A percentile compares a stretch with the other conserved stretches of the same genome.
These are phyloP conservation scores for Chloebia gouldiae DNA, from an alignment of 2,113 vertebrate genomes.

Conservation along the genomic window DNA sequence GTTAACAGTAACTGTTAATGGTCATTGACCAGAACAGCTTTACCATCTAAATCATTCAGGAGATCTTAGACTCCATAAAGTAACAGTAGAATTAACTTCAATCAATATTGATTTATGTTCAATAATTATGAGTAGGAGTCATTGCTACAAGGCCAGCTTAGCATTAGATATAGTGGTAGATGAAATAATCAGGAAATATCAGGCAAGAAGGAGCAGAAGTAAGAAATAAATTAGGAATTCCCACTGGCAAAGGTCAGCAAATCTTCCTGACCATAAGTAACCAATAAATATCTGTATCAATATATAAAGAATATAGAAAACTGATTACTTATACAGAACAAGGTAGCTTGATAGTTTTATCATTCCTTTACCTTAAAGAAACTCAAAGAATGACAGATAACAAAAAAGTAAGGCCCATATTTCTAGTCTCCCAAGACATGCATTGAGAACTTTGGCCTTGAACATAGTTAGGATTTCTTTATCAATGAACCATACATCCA, in stretches of 20 bases:
- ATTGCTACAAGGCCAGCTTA: neutral
- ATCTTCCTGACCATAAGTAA: neutral
- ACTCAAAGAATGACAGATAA: neutral
- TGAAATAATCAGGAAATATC: neutral
- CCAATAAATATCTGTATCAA: neutral
- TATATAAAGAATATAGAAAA: neutral
- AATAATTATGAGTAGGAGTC: neutral
- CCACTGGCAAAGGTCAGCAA: neutral
- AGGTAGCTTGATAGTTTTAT: neutral
- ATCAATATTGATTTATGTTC: neutral
- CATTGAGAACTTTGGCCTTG: neutral
- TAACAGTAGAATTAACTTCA: neutral
- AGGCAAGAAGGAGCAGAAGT: neutral
- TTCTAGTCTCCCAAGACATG: neutral
- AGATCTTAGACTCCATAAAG: neutral
- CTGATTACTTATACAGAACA: neutral
- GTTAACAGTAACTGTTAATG: neutral
- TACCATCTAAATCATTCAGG: neutral
- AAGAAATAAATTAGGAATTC: neutral
- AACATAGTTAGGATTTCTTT: neutral
- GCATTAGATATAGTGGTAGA: neutral
- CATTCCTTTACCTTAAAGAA: neutral
- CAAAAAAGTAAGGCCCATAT: neutral
- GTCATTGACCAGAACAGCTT: neutral
- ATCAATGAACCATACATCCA: neutral